These are phyloP conservation scores for Athripsodes cinereus DNA, from an alignment of 2,888 invertebrate genomes.

Conservation along the genomic window DNA sequence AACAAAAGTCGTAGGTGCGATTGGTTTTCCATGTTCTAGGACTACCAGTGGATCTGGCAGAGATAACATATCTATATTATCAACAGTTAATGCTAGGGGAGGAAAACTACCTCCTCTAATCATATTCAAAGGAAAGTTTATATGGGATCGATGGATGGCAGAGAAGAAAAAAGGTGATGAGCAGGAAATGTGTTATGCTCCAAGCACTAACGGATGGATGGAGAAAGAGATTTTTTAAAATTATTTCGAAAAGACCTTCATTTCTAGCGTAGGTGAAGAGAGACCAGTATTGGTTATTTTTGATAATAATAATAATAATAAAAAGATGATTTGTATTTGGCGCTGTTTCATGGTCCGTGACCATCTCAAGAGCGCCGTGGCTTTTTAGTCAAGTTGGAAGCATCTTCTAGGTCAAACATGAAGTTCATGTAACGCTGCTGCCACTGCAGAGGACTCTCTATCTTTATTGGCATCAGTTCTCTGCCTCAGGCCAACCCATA, in stretches of 20 bases:
- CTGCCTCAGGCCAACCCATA: too few relatives aligned
- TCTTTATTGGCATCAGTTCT: too few relatives aligned
- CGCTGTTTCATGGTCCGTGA: too few relatives aligned
- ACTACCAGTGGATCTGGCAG: conserved; percentile 13
- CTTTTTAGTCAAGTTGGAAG: too few relatives aligned
- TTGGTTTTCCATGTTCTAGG: conserved; percentile 12
- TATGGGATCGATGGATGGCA: conserved; percentile 27
- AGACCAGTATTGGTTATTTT: conserved; percentile 30
- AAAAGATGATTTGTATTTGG: too few relatives aligned
- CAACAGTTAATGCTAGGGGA: conserved; percentile 13
- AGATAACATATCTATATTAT: conserved; percentile 9
- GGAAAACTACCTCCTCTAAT: conserved; percentile 10
- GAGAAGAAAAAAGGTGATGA: neutral
- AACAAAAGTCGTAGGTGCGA: conserved; percentile 27
- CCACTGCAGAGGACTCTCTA: too few relatives aligned
- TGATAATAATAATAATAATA: too few relatives aligned
- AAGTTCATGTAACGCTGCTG: too few relatives aligned
- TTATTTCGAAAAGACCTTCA: conserved; percentile 21
- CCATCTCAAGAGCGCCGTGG: too few relatives aligned
- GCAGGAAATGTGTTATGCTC: conserved; percentile 28
- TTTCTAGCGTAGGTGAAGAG: conserved; percentile 21
- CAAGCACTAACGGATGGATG: conserved; percentile 31
- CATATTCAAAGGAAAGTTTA: conserved; percentile 4
- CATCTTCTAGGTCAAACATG: too few relatives aligned
- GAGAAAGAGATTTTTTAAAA: conserved; percentile 24